These are phyloP conservation scores for Cinara cedri DNA, from an alignment of 2,888 invertebrate species.

Conservation along the genomic window DNA sequence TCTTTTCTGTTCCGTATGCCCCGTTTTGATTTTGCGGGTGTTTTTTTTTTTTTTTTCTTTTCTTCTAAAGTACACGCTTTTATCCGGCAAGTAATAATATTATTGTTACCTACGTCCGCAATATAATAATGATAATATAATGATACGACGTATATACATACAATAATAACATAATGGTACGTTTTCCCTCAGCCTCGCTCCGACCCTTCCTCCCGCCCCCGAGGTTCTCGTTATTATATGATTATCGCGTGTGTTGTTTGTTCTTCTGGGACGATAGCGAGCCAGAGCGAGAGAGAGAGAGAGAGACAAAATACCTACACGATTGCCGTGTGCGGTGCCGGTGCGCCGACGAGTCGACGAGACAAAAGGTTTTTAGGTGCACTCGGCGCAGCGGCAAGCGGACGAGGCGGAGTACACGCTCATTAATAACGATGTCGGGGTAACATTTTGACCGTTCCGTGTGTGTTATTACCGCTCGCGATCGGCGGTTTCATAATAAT, in stretches of 20 bases:
- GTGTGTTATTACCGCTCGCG: constrained; percentile 16
- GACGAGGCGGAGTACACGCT: constrained; percentile 15
- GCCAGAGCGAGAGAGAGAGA: not conserved
- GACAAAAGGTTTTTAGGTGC: constrained; percentile 41
- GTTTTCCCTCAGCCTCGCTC: too few relatives aligned
- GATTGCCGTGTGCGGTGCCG: constrained; percentile 12
- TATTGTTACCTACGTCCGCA: too few relatives aligned
- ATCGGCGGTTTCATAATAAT: constrained; percentile 17
- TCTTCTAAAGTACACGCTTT: too few relatives aligned
- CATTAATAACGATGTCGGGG: constrained; percentile 55
- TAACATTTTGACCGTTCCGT: constrained; percentile 38
- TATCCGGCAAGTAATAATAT: too few relatives aligned
- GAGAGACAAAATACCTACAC: constrained; percentile 2
- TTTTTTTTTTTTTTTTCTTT: too few relatives aligned
- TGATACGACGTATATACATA: too few relatives aligned
- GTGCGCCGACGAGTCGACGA: not conserved
- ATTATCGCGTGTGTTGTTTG: constrained; percentile 43
- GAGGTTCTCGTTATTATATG: constrained; percentile 20
- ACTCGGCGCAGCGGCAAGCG: too few relatives aligned
- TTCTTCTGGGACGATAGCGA: constrained; percentile 5
- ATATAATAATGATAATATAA: not conserved
- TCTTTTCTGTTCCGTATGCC: too few relatives aligned
- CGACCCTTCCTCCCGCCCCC: not conserved
- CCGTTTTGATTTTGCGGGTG: too few relatives aligned
- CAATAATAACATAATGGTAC: constrained; percentile 1